Evolutionary conservation across 2,888 invertebrate genomes (phyloP).

Genomic region (Scaptomyza polygonia): DNA sequence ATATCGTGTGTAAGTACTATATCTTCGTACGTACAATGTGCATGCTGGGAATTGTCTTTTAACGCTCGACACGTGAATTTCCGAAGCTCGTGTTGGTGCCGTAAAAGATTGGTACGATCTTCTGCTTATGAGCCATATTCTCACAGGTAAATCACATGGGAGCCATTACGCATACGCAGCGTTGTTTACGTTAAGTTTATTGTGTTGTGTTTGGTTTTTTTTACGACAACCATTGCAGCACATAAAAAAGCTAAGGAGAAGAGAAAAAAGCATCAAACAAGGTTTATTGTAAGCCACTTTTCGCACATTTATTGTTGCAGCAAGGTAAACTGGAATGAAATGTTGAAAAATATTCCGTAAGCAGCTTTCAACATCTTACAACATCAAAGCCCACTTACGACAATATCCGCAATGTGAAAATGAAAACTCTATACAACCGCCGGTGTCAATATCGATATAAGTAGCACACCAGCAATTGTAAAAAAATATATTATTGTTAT

Average conservation of each 20-base stretch:
- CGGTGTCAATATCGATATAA: background rate
- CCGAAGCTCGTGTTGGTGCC: conserved; percentile 16
- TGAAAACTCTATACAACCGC: background rate
- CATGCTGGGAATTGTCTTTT: conserved; percentile 22
- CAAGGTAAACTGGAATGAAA: conserved; percentile 36
- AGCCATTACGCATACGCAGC: conserved; percentile 69
- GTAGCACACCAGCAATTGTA: background rate
- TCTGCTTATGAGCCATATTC: conserved; percentile 13
- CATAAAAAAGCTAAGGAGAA: conserved; percentile 53
- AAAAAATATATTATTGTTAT: conserved; percentile 27
- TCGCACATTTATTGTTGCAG: conserved; percentile 57
- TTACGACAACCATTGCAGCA: conserved; percentile 65
- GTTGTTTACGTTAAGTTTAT: conserved; percentile 75
- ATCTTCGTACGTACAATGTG: too few relatives aligned
- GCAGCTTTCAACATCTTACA: conserved; percentile 9
- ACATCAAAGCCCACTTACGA: background rate
- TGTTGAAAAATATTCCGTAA: background rate
- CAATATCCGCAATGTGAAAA: background rate
- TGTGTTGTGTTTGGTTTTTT: conserved; percentile 62
- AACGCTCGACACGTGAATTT: conserved; percentile 9
- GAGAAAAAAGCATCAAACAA: conserved; percentile 8
- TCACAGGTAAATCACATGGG: conserved; percentile 60
- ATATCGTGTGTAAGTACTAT: background rate
- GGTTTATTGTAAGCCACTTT: conserved; percentile 38
- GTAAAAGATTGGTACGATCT: conserved; percentile 33